Conservation (phyloP, 1,140 invertebrate species). For the Alviniconcha marisindica region DNA sequence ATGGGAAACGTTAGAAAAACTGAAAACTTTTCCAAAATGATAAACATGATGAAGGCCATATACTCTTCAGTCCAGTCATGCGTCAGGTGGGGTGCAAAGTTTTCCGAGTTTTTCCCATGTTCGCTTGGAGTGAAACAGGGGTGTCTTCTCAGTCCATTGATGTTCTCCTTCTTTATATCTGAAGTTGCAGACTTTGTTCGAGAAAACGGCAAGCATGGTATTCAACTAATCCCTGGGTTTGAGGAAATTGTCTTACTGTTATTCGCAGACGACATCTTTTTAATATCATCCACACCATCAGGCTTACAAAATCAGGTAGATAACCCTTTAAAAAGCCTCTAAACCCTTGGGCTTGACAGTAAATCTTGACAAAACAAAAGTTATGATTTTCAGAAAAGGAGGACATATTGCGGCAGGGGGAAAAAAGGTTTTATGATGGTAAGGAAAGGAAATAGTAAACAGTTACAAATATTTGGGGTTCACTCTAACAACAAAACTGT, state of each 20-base stretch:
- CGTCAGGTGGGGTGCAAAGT: background rate
- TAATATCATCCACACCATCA: background rate
- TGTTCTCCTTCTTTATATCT: background rate
- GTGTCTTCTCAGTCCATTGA: background rate
- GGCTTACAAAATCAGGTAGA: background rate
- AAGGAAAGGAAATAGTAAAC: background rate
- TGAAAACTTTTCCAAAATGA: background rate
- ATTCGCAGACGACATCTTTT: background rate
- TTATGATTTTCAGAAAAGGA: background rate
- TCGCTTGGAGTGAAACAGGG: background rate
- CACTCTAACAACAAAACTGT: too few relatives aligned
- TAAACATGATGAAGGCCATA: background rate
- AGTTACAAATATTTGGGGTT: too few relatives aligned
- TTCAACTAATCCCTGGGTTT: background rate
- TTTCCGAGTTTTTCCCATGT: background rate
- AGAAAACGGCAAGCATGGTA: background rate
- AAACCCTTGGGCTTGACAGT: background rate
- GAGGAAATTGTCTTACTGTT: background rate
- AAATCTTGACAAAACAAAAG: background rate
- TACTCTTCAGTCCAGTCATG: background rate
- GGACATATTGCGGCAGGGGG: background rate
- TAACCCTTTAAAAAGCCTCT: background rate
- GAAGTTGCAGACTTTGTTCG: background rate
- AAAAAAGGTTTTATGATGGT: background rate
- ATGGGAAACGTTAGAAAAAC: background rate